Conservation (phyloP, 2,113 vertebrate species). For the Misgurnus mizolepis region DNA sequence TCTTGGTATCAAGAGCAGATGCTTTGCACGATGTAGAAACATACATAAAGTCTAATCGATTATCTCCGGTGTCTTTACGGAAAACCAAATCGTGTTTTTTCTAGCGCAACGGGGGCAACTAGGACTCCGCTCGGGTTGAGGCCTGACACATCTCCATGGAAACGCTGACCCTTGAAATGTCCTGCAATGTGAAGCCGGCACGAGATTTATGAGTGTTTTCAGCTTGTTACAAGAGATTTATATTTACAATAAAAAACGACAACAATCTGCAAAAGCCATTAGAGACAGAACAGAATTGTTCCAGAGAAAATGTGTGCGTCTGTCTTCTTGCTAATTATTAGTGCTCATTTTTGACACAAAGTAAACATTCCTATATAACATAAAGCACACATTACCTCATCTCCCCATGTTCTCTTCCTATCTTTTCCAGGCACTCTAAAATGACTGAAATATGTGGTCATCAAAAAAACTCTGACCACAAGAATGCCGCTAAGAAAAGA, state of each 20-base stretch:
- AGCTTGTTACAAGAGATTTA: constrained; percentile 85
- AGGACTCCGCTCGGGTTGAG: constrained; percentile 56
- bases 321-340: constrained; percentile 23
- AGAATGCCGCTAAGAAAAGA: background rate
- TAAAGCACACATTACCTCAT: constrained; percentile 21
- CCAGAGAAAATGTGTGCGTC: background rate
- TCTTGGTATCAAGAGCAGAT: constrained; percentile 49
- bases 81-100: constrained; percentile 24
- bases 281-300: constrained; percentile 56
- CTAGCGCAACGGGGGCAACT: constrained; percentile 57
- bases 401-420: background rate
- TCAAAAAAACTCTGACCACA: constrained; percentile 14
- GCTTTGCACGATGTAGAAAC: constrained; percentile 45
- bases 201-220: constrained; percentile 80
- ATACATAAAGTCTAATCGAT: constrained; percentile 40
- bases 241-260: constrained; percentile 81
- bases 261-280: constrained; percentile 82
- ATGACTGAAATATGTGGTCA: constrained; percentile 27
- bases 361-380: constrained; percentile 1
- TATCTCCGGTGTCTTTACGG: constrained; percentile 43
- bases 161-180: constrained; percentile 72
- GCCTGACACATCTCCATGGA: constrained; percentile 67
- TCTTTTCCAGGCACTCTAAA: constrained; percentile 23
- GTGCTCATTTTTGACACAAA: constrained; percentile 9
- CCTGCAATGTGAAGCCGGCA: constrained; percentile 66